phyloP scores from a whole-genome alignment of 1,140 invertebrate genomes.

The Tetramorium parvispinum region DNA sequence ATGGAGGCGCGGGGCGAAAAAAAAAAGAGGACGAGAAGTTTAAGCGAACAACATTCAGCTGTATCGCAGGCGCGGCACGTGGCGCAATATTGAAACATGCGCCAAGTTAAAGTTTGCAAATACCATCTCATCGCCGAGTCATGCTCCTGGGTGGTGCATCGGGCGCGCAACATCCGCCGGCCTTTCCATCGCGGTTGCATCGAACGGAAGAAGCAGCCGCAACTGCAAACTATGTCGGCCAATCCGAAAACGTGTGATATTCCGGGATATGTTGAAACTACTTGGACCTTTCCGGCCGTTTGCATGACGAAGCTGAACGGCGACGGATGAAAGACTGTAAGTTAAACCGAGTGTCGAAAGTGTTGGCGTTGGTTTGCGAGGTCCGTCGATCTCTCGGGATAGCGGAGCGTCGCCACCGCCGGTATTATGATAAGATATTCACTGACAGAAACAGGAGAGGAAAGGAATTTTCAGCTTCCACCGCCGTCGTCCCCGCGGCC shows the following conservation, averaged over 20 bases:
- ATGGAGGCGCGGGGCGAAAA: not conserved
- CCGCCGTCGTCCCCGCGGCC: constrained; percentile 51
- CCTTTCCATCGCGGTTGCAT: constrained; percentile 50
- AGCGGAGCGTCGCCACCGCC: constrained; percentile 37
- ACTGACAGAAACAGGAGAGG: constrained; percentile 79
- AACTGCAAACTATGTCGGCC: constrained; percentile 46
- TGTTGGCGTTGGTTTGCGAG: not conserved
- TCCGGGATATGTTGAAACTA: constrained; percentile 64
- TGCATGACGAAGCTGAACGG: not conserved
- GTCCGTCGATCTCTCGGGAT: constrained; percentile 49
- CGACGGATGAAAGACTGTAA: constrained; percentile 29
- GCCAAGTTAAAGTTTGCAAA: constrained; percentile 61
- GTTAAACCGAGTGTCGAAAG: not conserved
- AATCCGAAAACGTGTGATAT: constrained; percentile 51
- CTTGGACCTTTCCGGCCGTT: not conserved
- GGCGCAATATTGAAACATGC: constrained; percentile 52
- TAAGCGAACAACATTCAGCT: constrained; percentile 38
- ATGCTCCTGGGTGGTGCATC: constrained; percentile 36
- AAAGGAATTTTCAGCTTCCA: constrained; percentile 77
- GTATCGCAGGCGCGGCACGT: constrained; percentile 28
- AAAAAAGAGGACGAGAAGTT: constrained; percentile 59
- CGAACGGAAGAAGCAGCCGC: constrained; percentile 55
- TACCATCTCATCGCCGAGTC: constrained; percentile 45
- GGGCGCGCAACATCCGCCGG: constrained; percentile 28
- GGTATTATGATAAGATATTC: constrained; percentile 83